Percentiles rank a stretch among this genome's conserved stretches.
phyloP scores from a whole-genome alignment of 2,888 invertebrate species.

The Eupithecia inturbata region DNA sequence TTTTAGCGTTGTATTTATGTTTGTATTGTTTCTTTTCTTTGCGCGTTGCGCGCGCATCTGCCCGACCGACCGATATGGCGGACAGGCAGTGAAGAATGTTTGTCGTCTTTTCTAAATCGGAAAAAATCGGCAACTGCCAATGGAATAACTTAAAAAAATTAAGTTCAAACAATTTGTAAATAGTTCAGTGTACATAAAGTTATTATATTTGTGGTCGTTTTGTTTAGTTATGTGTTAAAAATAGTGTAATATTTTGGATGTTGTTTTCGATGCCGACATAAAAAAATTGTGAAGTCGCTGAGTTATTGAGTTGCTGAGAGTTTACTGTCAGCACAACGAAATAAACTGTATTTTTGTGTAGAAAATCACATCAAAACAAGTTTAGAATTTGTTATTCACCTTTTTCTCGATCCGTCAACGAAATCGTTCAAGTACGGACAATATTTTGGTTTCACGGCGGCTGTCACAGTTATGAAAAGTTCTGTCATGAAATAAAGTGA shows the following conservation, averaged over 20 bases:
- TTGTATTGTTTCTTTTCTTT: slow-evolving; percentile 76
- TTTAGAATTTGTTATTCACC: slow-evolving; percentile 67
- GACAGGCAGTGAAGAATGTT: slow-evolving; percentile 82
- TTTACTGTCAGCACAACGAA: slow-evolving; percentile 73
- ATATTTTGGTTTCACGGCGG: slow-evolving; percentile 81
- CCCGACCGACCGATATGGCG: slow-evolving; percentile 83
- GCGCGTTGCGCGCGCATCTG: slow-evolving; percentile 84
- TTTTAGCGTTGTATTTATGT: slow-evolving; percentile 65
- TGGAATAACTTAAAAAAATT: slow-evolving; percentile 88
- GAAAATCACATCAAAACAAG: slow-evolving; percentile 50
- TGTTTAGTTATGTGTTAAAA: slow-evolving; percentile 85
- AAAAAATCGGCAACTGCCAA: slow-evolving; percentile 87
- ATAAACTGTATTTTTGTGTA: slow-evolving; percentile 57
- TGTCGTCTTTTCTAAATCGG: slow-evolving; percentile 83
- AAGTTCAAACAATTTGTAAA: slow-evolving; percentile 86
- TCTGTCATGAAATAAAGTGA: slow-evolving; percentile 67
- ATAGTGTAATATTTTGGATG: slow-evolving; percentile 85
- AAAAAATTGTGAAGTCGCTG: slow-evolving; percentile 62
- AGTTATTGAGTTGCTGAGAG: no score
- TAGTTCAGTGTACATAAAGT: slow-evolving; percentile 90
- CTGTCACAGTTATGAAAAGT: slow-evolving; percentile 78
- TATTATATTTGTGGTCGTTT: slow-evolving; percentile 87
- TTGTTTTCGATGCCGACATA: slow-evolving; percentile 86
- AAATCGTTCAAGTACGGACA: slow-evolving; percentile 82
- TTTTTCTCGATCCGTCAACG: slow-evolving; percentile 84